Evolutionary conservation across 2,797 vertebrate species (phyloP).

Genomic region (Dermochelys coriacea): DNA sequence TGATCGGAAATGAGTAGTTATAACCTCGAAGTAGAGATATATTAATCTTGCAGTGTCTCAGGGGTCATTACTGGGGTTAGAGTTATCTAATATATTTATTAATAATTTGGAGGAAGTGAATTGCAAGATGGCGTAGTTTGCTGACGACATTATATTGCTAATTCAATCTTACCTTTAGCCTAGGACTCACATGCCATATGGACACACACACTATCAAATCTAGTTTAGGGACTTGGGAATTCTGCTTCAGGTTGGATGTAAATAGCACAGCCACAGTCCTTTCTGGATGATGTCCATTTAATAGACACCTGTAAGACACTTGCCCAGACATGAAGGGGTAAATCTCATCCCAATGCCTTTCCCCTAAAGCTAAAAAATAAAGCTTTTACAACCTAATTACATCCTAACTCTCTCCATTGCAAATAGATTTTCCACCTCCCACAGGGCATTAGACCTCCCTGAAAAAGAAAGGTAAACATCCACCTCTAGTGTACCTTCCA

Average conservation of each 20-base stretch:
- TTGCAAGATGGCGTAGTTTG: constrained; percentile 54
- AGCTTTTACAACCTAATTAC: not conserved
- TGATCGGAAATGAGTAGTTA: constrained; percentile 75
- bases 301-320: not conserved
- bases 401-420: not conserved
- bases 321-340: not conserved
- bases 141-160: constrained; percentile 20
- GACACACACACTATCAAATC: not conserved
- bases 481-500: rapidly evolving
- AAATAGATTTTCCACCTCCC: not conserved
- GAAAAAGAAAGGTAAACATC: not conserved
- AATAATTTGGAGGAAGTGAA: constrained; percentile 57
- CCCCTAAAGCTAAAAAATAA: not conserved
- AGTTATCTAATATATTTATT: constrained; percentile 66
- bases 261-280: not conserved
- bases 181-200: not conserved
- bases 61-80: constrained; percentile 34
- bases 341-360: not conserved
- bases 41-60: constrained; percentile 69
- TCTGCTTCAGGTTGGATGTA: not conserved
- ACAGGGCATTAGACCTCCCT: not conserved
- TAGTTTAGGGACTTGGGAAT: not conserved
- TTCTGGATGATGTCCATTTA: not conserved
- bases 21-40: constrained; percentile 72
- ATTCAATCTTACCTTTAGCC: not conserved